A percentile compares a stretch with the other conserved stretches of the same genome.
Evolutionary conservation across 2,888 invertebrate genomes (phyloP).

Genomic region (Macrophya annulata): DNA sequence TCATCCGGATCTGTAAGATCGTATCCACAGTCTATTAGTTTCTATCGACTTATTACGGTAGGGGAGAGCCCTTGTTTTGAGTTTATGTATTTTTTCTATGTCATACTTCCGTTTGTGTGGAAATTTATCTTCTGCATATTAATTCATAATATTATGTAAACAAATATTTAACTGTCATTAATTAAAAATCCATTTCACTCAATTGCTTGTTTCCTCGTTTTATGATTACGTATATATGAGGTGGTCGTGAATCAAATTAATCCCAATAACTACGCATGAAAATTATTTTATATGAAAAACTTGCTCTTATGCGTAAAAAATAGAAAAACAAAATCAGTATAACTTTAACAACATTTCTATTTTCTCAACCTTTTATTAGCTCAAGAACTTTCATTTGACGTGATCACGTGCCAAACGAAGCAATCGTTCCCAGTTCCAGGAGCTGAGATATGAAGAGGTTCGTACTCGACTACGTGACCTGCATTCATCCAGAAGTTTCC

Average conservation of each 20-base stretch:
- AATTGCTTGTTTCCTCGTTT: background rate
- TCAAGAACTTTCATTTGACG: slow-evolving; percentile 28
- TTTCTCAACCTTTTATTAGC: background rate
- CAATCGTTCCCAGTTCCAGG: slow-evolving; percentile 33
- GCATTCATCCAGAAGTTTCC: slow-evolving; percentile 11
- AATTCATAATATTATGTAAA: background rate
- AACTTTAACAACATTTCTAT: background rate
- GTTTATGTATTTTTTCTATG: background rate
- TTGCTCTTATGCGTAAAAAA: background rate
- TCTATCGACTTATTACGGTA: too few relatives aligned
- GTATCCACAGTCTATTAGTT: too few relatives aligned
- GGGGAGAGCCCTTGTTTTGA: background rate
- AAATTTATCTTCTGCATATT: background rate
- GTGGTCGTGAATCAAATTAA: background rate
- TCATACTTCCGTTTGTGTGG: background rate
- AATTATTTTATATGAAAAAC: background rate
- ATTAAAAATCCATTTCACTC: background rate
- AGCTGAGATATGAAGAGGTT: slow-evolving; percentile 46
- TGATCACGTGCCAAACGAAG: slow-evolving; percentile 38
- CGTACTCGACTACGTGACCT: slow-evolving; percentile 36
- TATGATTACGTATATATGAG: background rate
- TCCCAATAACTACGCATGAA: background rate
- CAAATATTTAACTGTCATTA: background rate
- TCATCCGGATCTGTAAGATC: too few relatives aligned
- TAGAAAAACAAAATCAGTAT: too few relatives aligned